Base-by-base conservation (phyloP, 2,113 vertebrate genomes). In the Cettia cetti region DNA sequence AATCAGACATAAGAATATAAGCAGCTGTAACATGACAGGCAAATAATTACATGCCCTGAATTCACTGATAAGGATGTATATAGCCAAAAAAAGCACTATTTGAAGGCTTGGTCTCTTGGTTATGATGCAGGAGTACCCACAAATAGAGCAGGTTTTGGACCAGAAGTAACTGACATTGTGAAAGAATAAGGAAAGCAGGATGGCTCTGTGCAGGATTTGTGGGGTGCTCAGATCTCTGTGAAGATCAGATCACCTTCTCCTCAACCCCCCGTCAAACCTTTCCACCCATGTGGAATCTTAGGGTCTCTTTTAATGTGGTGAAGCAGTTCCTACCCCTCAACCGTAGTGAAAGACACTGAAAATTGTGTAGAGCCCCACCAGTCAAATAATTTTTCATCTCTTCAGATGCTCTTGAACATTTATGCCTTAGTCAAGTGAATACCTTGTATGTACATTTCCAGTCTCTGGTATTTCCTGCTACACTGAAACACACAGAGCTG, bases 261-360 rank as follows among this genome's bases (percentile, higher is more conserved):
- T 61, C 37, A 30, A 23, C 6, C 33, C 12, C 4, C 7, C n/a
- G 33, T 33, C 53, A 57, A 66, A 13, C 16, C 11, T 61, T 70
- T 52, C 23, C 11, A 35, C 10, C 24, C 1, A 0, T 20, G 3
- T 28, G 24, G 39, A 81, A 11, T 72, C 60, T 49, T 30, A n/a
- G 0, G 7, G 21, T 39, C 82, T 74, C 35, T 82, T 84, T 82
- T 11, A 21, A 40, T 47, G 69, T 50, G 28, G 2, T 64, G 20
- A 64, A 49, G 39, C 6, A 50, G 10, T 65, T 78, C 50, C 40
- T 61, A 28, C 21, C 10, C 6, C 11, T 69, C 35, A 78, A 7
- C 16, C 27, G 12, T 47, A 59, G 14, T 14, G 35, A 77, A 77
- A 70, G 10, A 68, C 15, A 23, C 30, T 39, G 54, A 39, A 60